Conservation (phyloP, 37 sponge, comb jelly and placozoan genomes). For the Haliclona indistincta region DNA sequence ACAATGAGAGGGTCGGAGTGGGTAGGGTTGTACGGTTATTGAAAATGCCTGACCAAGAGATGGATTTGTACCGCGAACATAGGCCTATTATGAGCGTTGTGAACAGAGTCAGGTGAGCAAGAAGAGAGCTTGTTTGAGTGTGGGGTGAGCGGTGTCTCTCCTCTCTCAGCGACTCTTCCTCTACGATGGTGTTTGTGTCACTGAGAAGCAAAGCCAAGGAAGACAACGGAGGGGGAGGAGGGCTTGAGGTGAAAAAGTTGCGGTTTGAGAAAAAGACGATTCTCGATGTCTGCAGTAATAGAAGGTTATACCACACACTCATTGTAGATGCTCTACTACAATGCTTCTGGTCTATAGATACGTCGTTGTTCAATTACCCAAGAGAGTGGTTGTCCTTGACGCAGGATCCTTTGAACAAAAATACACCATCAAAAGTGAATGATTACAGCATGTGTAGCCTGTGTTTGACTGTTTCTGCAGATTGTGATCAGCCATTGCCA, state of each 20-base stretch:
- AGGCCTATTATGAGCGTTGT: too few relatives aligned
- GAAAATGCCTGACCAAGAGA: neutral
- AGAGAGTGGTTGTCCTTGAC: conserved; percentile 59
- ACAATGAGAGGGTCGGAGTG: neutral
- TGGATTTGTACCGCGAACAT: neutral
- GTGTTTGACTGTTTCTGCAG: conserved; percentile 13
- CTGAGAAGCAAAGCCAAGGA: conserved; percentile 6
- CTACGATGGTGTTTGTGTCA: conserved; percentile 32
- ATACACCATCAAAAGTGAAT: conserved; percentile 67
- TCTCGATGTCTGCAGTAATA: conserved; percentile 40
- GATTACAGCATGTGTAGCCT: conserved; percentile 3
- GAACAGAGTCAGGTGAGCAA: too few relatives aligned
- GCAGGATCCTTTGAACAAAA: conserved; percentile 48
- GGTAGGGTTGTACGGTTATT: neutral
- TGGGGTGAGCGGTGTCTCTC: neutral
- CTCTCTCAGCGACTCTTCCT: conserved; percentile 23
- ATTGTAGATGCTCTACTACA: neutral
- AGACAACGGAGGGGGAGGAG: conserved; percentile 1
- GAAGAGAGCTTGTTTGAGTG: neutral
- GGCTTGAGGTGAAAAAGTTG: conserved; percentile 30
- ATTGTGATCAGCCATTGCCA: too few relatives aligned
- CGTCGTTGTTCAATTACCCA: conserved; percentile 60
- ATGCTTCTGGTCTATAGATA: conserved; percentile 20
- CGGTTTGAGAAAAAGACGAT: conserved; percentile 51
- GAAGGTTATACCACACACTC: conserved; percentile 17